Evolutionary conservation across 2,797 vertebrate genomes (phyloP), one percentile per base, ranked within the genome.

Genomic region (Hephaestus fuliginosus): DNA sequence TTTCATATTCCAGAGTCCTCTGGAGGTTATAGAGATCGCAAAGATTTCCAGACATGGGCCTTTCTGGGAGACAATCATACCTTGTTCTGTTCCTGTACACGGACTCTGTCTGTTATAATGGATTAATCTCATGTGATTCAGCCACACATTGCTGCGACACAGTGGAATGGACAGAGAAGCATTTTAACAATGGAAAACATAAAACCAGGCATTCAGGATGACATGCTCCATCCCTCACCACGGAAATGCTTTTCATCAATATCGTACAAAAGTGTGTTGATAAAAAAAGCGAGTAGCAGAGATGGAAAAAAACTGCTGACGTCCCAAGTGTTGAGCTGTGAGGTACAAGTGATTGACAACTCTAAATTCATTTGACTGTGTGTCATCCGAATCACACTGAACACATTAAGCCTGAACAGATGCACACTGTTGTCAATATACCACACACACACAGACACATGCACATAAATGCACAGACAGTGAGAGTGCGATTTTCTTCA

Each of bases 341-440:
- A 74, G 52, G 28, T 46, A 39, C 10, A 41, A 61, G 39, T 51
- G 61, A 57, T 25, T 0, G 48, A 72, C 70, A 57, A n/a, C 36
- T 62, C 39, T 30, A 60, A 57, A 39, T 69, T 76, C 12, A 68
- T 76, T 57, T 66, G 66, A 67, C 60, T 9, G 62, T 57, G 58
- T 22, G 44, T 83, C 73, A 79, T 84, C 53, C 7, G 67, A 70
- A 83, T 90, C 90, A 90, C 69, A 63, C 84, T 33, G 18, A 62
- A 82, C 82, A 61, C 74, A 89, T 92, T 86, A 88, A 60, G 71
- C 70, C 2, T 20, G 12, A 81, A 88, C 87, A 88, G 72, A 86
- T 0, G n/a, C 49, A 36, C 52, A 46, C 77, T 85, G 84, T 85
- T 80, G 73, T 66, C 52, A 60, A 65, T 2, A 36, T 28, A 30